A percentile compares a stretch with the other conserved stretches of the same genome.
Evolutionary conservation across 2,113 vertebrate species (phyloP).

Genomic region (Perognathus longimembris): DNA sequence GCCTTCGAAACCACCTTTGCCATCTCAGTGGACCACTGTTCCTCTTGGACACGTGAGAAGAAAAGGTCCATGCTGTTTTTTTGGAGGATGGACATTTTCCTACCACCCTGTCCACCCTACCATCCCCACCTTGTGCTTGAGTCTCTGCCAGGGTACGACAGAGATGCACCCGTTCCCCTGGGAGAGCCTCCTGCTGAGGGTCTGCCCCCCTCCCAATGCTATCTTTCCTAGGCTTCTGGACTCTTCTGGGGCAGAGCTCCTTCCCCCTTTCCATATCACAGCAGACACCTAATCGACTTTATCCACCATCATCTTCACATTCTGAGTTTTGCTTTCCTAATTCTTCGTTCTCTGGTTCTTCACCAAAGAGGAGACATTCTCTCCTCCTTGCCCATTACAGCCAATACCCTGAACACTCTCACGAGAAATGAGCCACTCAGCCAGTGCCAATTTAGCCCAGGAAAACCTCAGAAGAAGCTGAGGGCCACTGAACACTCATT

Average conservation of each 20-base stretch:
- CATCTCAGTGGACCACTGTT: fast-evolving
- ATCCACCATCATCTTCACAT: background rate
- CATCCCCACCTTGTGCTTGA: fast-evolving
- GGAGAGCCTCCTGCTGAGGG: fast-evolving
- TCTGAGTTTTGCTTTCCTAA: background rate
- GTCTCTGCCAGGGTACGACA: background rate
- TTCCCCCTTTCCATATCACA: background rate
- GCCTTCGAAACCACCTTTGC: background rate
- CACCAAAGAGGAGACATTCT: background rate
- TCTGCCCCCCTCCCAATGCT: no score
- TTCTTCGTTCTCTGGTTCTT: conserved; percentile 4
- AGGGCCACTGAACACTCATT: background rate
- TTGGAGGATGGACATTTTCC: background rate
- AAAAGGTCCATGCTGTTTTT: background rate
- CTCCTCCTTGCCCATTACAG: background rate
- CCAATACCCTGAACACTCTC: background rate
- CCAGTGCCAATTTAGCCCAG: background rate
- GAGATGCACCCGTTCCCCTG: no score
- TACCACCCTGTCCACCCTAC: fast-evolving
- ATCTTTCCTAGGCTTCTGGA: background rate
- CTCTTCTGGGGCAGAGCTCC: background rate
- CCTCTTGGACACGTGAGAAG: background rate
- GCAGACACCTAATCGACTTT: background rate
- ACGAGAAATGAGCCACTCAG: background rate
- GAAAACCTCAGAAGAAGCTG: background rate